Evolutionary conservation across 2,797 vertebrate genomes (phyloP), one percentile per base, ranked within the genome.

Genomic region (Enteromius unitaeniatus): DNA sequence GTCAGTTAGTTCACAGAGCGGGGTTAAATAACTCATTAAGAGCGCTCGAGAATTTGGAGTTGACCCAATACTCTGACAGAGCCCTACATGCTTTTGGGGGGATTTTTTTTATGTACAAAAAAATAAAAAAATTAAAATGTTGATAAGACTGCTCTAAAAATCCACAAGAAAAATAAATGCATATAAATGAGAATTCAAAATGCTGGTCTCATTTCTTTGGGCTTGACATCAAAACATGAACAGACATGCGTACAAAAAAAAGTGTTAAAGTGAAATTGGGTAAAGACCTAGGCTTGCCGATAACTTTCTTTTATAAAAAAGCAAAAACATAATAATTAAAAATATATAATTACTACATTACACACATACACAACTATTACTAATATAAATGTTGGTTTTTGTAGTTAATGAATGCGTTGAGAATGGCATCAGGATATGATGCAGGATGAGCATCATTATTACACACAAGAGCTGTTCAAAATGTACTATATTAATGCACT

Each of bases 11-110:
- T 72, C 11, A 45, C 68, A 72, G 68, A 72, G 26, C 6, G 21
- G 70, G 70, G 69, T 82, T 65, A 82, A 82, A 51, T 34, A 82
- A 75, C 70, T 73, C 80, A 74, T 74, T 82, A 74, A 62, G 42
- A 37, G 69, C 40, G 26, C 26, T 62, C 0, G 19, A 74, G 80
- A 23, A 55, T 37, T 37, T 74, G 80, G 42, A 82, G 42, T 19
- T 69, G 1, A 49, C 6, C 55, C 40, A 74, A 31, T 62, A 62
- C 5, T 26, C 23, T 15, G 4, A 62, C 11, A 62, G 23, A 62
- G 13, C 58, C 13, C 26, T 28, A 15, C 60, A 62, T 11, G 34
- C 67, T 34, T 53, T 45, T 11, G 21, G 42, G 60, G n/a, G 4
- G 4, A 4, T n/a, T 28, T 47, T 23, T 49, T 65, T 65, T 53